Conservation (phyloP, 1,140 invertebrate species). For the Zophobas morio region DNA sequence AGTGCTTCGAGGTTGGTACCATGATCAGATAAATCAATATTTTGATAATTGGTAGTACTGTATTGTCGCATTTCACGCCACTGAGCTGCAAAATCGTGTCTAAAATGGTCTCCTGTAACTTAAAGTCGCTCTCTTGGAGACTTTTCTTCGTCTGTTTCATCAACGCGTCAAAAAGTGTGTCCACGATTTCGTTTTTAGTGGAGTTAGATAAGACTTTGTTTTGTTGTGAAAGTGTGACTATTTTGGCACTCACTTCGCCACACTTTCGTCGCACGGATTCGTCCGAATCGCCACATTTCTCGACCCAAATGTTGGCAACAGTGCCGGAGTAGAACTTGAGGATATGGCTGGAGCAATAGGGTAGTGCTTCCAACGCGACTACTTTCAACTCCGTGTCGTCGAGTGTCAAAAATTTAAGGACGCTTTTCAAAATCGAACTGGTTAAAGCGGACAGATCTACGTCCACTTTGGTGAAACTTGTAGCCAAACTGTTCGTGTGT, state of each 20-base stretch:
- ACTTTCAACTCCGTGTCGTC: conserved; percentile 47
- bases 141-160: conserved; percentile 69
- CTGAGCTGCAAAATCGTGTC: conserved; percentile 71
- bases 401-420: conserved; percentile 48
- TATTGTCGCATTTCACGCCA: conserved; percentile 66
- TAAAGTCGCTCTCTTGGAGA: conserved; percentile 70
- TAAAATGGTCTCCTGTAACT: conserved; percentile 71
- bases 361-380: conserved; percentile 48
- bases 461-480: conserved; percentile 12
- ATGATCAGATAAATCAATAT: conserved; percentile 77
- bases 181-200: conserved; percentile 69
- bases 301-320: conserved; percentile 66
- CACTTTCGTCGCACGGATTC: conserved; percentile 65
- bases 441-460: not conserved
- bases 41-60: conserved; percentile 71
- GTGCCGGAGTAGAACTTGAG: conserved; percentile 66
- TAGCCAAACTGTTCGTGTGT: not conserved
- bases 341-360: conserved; percentile 67
- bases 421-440: conserved; percentile 50
- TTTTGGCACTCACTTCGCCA: conserved; percentile 59
- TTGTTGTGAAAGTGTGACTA: conserved; percentile 64
- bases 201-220: conserved; percentile 61
- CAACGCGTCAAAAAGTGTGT: conserved; percentile 70
- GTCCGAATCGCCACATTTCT: conserved; percentile 65
- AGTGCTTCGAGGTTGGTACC: conserved; percentile 74